Evolutionary conservation across 2,113 vertebrate species (phyloP).

Genomic region (Crotalus horridus): DNA sequence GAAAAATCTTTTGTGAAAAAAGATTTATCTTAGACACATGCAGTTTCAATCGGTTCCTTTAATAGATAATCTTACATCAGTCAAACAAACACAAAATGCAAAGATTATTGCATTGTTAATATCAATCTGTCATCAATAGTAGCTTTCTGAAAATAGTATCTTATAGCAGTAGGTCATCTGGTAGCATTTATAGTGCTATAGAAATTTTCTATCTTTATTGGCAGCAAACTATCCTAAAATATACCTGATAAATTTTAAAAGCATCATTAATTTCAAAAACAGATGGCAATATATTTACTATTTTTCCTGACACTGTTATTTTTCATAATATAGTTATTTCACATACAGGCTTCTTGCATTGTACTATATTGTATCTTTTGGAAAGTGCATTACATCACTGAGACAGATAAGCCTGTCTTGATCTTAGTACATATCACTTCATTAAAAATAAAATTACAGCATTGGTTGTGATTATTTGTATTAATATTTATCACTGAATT

Average conservation of each 20-base stretch:
- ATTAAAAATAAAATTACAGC: neutral
- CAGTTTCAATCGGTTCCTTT: neutral
- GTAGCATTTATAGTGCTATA: neutral
- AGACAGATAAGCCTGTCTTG: neutral
- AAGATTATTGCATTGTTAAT: neutral
- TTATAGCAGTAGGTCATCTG: neutral
- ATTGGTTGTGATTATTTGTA: constrained; percentile 27
- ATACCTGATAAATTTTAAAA: neutral
- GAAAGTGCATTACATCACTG: neutral
- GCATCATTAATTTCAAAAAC: neutral
- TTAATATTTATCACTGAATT: neutral
- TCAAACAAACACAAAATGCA: neutral
- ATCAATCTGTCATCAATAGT: neutral
- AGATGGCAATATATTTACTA: neutral
- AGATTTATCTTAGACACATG: neutral
- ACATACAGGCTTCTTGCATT: neutral
- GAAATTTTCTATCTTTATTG: neutral
- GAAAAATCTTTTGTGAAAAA: neutral
- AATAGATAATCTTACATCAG: neutral
- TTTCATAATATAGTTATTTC: neutral
- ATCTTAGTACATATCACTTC: neutral
- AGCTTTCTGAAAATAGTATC: neutral
- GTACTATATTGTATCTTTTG: neutral
- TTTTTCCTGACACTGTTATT: neutral
- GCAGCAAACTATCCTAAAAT: neutral